Percentiles rank a stretch among this genome's conserved stretches.
Conservation (phyloP, 2,888 invertebrate genomes). For the Drosophila mettleri region DNA sequence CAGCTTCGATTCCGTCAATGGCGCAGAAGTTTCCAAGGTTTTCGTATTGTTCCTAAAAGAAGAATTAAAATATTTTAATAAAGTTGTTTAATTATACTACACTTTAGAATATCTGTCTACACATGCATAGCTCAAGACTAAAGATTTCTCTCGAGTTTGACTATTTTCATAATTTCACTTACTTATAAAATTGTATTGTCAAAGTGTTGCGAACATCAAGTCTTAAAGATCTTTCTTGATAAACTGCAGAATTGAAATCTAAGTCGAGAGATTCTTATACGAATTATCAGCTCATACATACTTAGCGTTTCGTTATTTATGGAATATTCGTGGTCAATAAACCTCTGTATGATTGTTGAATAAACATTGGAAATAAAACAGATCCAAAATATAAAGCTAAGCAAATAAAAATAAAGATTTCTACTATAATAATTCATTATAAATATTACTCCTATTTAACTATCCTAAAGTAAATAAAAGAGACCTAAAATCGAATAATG, state of each 20-base stretch:
- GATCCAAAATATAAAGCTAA: conserved; percentile 1
- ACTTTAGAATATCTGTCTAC: too few relatives aligned
- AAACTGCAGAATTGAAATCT: conserved; percentile 27
- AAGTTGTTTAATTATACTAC: too few relatives aligned
- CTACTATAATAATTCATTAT: conserved; percentile 21
- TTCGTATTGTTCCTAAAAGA: conserved; percentile 61
- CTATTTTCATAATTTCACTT: conserved; percentile 19
- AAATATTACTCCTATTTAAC: not conserved
- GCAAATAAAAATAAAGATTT: not conserved
- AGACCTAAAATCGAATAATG: conserved; percentile 20
- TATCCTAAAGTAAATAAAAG: not conserved
- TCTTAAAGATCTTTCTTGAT: conserved; percentile 36
- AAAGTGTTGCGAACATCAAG: conserved; percentile 56
- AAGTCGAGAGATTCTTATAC: not conserved
- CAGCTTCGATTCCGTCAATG: conserved; percentile 35
- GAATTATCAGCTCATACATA: conserved; percentile 31
- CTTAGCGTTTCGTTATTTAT: conserved; percentile 41
- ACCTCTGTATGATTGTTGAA: conserved; percentile 12
- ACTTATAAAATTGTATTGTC: conserved; percentile 62
- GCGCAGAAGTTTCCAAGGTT: conserved; percentile 50
- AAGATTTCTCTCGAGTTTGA: too few relatives aligned
- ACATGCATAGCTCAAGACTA: too few relatives aligned
- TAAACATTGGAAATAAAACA: conserved; percentile 4
- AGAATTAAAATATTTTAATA: not conserved
- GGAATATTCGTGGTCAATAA: not conserved